Base-by-base conservation (phyloP, 92 coral and sea anemone species). In the Heteractis magnifica region DNA sequence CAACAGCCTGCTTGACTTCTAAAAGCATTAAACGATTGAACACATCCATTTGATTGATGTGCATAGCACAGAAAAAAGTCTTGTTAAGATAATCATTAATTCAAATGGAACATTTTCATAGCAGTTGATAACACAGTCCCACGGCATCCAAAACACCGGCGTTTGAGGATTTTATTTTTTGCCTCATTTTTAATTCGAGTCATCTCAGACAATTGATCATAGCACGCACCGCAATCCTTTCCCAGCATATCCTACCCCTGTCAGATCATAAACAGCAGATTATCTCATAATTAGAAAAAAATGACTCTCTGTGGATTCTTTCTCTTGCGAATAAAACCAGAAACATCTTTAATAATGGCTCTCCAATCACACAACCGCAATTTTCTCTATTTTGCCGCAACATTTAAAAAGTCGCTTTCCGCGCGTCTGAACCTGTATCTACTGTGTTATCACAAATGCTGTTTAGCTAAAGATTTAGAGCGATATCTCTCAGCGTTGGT, bases 261-360 rank as follows among this genome's bases (percentile, higher is more conserved):
- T 59, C 73, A 72, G 79, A 68, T 56, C 85, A 89, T 86, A 89
- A 89, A 89, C 92, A 89, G 77, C 18, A 81, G 90, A 89, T 87
- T 82, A 59, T 72, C 53, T 56, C 21, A 82, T 87, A 90, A 90
- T 90, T 90, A 73, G 76, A 84, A 90, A 83, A 88, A 87, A 90
- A 87, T 90, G 90, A 85, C 44, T 52, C n/a, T 34, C 85, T 53
- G 49, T 75, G 49, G 23, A 20, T 68, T 11, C 49, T 68, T 48
- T 64, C 71, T 68, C 73, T 23, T 26, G 73, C 49, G 48, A 21
- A 48, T 7, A 23, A 68, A 68, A 26, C 26, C 13, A 9, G 44
- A 34, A 20, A 48, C 48, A 23, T 78, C 55, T 50, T 78, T 41
- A 59, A 26, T 68, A 68, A 68, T 68, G 14, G 73, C 44, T 10